Evolutionary conservation across 2,888 invertebrate genomes (phyloP), one percentile per base, ranked within the genome.

Genomic region (Morpho achilles): DNA sequence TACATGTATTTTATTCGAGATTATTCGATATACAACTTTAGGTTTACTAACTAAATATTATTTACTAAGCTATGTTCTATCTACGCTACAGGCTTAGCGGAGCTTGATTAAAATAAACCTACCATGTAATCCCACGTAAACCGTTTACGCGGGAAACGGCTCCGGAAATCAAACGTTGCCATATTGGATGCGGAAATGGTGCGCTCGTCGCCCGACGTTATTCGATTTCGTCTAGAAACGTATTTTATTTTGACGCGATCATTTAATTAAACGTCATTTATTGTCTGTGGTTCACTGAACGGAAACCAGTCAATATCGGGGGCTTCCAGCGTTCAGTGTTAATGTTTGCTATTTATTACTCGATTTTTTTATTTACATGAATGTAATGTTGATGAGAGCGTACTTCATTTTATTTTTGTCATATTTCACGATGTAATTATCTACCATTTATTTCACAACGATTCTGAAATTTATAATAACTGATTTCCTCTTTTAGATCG

Each of bases 121-220:
- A 77, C 71, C 76, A 72, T 76, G 78, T 84, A 81, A 85, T 82
- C 80, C 77, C 71, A 74, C 73, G 77, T 82, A 86, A 87, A 83
- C 76, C 76, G 75, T 80, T 84, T 84, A 81, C 77, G 73, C 69
- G 73, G 72, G 73, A 81, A 81, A 76, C 78, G 76, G 69, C 69
- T 71, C 77, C 84, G 89, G 89, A 90, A 86, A 89, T 90, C 84
- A 87, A 87, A 80, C 74, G 79, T 81, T 68, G 87, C 87, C 87
- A 82, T 87, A 84, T 87, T 88, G 83, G 79, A 84, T 80, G 72
- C 85, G 89, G 89, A 90, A 87, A 89, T 87, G 81, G 77, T 67
- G 71, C 72, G 71, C 71, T 71, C 69, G 72, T 69, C 73, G 71
- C 67, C 67, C 68, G 62, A 58, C 59, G 66, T 72, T 70, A 74